Conservation (phyloP, 2,888 invertebrate species). For the Hanleya hanleyi region DNA sequence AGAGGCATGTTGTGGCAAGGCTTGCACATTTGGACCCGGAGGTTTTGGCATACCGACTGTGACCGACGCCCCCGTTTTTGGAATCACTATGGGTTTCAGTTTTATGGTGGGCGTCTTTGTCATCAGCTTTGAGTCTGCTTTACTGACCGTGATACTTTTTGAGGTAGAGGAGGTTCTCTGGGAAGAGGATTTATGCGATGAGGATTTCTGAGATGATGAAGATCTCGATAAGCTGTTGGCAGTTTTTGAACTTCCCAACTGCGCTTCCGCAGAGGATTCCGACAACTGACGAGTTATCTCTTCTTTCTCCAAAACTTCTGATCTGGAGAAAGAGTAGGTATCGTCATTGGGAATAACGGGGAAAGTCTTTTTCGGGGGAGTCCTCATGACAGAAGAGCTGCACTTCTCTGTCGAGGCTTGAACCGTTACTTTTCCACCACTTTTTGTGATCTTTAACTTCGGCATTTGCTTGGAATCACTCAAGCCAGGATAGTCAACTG, state of each 20-base stretch:
- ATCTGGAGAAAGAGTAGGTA: not conserved
- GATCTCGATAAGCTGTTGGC: conserved; percentile 28
- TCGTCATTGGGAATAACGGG: not conserved
- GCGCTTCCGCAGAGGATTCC: not conserved
- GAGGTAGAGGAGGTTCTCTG: conserved; percentile 35
- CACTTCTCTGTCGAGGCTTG: conserved; percentile 21
- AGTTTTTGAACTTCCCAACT: not conserved
- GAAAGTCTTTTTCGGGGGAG: not conserved
- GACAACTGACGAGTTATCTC: conserved; percentile 4
- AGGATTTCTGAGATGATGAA: conserved; percentile 36
- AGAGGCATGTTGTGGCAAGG: not conserved
- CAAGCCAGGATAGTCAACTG: conserved; percentile 44
- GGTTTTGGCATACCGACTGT: conserved; percentile 17
- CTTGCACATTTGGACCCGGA: not conserved
- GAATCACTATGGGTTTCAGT: conserved; percentile 80
- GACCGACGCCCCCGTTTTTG: conserved; percentile 73
- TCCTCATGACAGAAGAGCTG: not conserved
- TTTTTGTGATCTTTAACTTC: conserved; percentile 60
- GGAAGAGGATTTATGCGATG: conserved; percentile 42
- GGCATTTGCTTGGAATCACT: conserved; percentile 53
- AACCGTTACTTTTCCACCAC: conserved; percentile 44
- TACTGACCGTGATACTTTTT: conserved; percentile 41
- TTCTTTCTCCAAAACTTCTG: not conserved
- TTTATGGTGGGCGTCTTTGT: conserved; percentile 65
- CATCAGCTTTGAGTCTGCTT: conserved; percentile 60